These are phyloP conservation scores for Ahaetulla prasina DNA, from an alignment of 2,113 vertebrate species.

Conservation along the genomic window DNA sequence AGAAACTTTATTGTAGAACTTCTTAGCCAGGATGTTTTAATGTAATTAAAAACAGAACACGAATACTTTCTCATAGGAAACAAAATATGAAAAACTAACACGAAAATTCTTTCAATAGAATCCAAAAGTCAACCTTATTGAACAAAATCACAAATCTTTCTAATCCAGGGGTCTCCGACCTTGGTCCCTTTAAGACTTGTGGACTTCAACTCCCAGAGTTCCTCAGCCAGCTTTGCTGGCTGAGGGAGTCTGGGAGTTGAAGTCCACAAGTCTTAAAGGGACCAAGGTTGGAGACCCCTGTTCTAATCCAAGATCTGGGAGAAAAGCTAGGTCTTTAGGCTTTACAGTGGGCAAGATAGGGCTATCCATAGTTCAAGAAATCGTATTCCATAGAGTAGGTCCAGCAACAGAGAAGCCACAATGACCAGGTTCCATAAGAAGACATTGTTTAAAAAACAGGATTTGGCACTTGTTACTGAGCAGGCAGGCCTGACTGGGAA, in stretches of 20 bases:
- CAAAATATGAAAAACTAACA: background rate
- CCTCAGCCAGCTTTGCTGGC: no score
- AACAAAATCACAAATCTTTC: background rate
- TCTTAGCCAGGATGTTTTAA: background rate
- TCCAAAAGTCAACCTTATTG: background rate
- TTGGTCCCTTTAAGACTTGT: no score
- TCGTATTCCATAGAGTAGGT: background rate
- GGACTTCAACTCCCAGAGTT: no score
- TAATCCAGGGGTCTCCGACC: no score
- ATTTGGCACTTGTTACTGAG: background rate
- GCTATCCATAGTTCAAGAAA: background rate
- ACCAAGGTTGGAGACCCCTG: no score
- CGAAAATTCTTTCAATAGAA: background rate
- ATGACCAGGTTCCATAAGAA: background rate
- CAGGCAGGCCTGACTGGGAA: background rate
- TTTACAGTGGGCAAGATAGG: background rate
- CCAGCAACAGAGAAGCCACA: background rate
- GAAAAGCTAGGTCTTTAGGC: background rate
- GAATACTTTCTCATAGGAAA: background rate
- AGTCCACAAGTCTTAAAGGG: no score
- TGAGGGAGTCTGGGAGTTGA: no score
- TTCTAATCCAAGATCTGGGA: background rate
- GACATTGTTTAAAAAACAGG: background rate
- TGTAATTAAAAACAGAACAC: background rate
- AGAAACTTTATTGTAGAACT: background rate